Evolutionary conservation across 2,888 invertebrate genomes (phyloP), one percentile per base, ranked within the genome.

Genomic region (Atherix ibis): DNA sequence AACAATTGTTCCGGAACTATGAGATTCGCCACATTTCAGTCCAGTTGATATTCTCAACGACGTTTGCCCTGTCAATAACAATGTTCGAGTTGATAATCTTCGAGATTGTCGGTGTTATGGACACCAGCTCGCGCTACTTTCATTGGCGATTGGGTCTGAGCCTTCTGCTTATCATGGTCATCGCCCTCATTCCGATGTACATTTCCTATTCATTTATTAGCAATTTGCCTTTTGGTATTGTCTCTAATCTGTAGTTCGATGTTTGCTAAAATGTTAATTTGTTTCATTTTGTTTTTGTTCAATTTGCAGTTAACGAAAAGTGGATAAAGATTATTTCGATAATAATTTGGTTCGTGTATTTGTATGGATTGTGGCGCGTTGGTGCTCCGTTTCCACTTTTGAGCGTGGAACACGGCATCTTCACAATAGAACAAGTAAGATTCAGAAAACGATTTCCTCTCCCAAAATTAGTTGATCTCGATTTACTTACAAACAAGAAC

Each of bases 41-140:
- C 2, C 89, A 97, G 58, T 65, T 97, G 4, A 87, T 95, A 52
- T 98, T 99, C 60, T 94, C 97, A 0, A 71, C 82, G 17, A 98
- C 94, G 22, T 89, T 98, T 56, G 83, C 97, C 0, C 66, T 99
- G 12, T 97, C 97, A 16, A 92, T 97, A 53, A 91, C 94, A 3
- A 92, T 98, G 91, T 99, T 98, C 62, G 97, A 98, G 58, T 66
- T 98, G 37, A 97, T 98, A 40, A 99, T 99, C 54, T 99, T 99
- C 65, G 98, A 99, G 68, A 98, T 98, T 45, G 68, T 95, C 39
- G 94, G 85, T 18, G 75, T 94, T 44, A 65, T 98, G 42, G 89
- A 94, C 55, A 75, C 87, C 14, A 84, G 83, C 83, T 94, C 71
- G 46, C 54, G 56, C 43, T 53, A 45, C 44, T 51, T 54, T 54